phyloP scores from a whole-genome alignment of 2,113 vertebrate genomes.

The Hippolais icterina region DNA sequence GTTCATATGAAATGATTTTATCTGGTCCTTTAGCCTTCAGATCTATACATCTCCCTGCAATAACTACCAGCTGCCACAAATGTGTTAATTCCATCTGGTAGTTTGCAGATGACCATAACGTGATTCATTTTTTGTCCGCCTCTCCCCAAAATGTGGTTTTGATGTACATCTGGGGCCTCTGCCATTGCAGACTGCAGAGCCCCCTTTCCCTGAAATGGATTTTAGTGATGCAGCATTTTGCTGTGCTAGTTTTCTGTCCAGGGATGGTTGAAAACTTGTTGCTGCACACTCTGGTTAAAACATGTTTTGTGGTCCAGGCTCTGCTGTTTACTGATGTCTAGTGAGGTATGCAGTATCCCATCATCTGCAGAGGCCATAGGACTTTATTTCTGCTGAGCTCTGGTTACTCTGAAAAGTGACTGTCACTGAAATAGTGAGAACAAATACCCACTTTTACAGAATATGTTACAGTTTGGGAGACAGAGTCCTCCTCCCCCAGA shows the following conservation, averaged over 20 bases:
- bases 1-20: not conserved
- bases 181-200: not conserved
- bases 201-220: not conserved
- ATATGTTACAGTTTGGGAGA: not conserved
- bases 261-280: not conserved
- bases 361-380: not conserved
- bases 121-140: not conserved
- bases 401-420: not conserved
- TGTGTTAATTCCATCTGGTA: not conserved
- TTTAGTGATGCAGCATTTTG: not conserved
- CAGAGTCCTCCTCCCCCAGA: not conserved
- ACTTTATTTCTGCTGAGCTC: not conserved
- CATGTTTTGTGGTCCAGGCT: not conserved
- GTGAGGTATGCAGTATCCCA: not conserved
- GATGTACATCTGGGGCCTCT: accelerated
- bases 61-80: not conserved
- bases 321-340: not conserved
- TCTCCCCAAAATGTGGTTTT: not conserved
- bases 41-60: not conserved
- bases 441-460: not conserved
- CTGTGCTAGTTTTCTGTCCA: not conserved
- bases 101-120: not conserved
- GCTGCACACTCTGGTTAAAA: not conserved
- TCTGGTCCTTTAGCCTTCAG: not conserved
- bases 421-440: not conserved